Evolutionary conservation across 2,113 vertebrate genomes (phyloP).

Genomic region (Ptilorrhoa leucosticta): DNA sequence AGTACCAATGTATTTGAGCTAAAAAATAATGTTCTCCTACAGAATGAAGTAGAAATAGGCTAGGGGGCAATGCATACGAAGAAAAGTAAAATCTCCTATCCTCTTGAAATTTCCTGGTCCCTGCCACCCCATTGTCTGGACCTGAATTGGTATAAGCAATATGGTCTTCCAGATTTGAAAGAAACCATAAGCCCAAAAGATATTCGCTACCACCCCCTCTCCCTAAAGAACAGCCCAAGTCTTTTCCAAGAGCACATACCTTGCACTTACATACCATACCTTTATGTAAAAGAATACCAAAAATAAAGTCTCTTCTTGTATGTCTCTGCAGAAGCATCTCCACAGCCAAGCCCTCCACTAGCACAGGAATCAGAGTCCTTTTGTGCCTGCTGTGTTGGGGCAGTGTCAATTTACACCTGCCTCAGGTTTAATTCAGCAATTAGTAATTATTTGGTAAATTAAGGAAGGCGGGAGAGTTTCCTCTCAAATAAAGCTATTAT

Average conservation of each 20-base stretch:
- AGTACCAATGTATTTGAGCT: neutral
- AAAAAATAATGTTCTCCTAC: neutral
- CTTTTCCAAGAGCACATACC: neutral
- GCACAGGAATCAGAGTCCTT: neutral
- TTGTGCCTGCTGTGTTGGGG: neutral
- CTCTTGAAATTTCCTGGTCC: neutral
- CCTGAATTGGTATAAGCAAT: neutral
- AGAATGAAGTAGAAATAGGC: neutral
- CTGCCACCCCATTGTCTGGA: neutral
- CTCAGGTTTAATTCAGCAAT: neutral
- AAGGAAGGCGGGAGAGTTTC: neutral
- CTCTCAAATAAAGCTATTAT: neutral
- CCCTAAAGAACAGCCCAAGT: neutral
- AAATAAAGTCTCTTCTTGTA: neutral
- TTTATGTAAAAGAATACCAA: neutral
- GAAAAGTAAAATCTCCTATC: neutral
- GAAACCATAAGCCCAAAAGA: neutral
- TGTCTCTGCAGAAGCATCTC: neutral
- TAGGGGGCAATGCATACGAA: neutral
- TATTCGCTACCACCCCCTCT: neutral
- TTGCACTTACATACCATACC: neutral
- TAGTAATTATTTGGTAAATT: neutral
- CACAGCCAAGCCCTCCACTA: neutral
- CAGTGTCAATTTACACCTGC: neutral
- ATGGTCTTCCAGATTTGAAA: neutral